Percentiles rank a stretch among this genome's conserved stretches.
These are phyloP conservation scores for Platycnemis pennipes DNA, from an alignment of 2,888 invertebrate species.

Conservation along the genomic window DNA sequence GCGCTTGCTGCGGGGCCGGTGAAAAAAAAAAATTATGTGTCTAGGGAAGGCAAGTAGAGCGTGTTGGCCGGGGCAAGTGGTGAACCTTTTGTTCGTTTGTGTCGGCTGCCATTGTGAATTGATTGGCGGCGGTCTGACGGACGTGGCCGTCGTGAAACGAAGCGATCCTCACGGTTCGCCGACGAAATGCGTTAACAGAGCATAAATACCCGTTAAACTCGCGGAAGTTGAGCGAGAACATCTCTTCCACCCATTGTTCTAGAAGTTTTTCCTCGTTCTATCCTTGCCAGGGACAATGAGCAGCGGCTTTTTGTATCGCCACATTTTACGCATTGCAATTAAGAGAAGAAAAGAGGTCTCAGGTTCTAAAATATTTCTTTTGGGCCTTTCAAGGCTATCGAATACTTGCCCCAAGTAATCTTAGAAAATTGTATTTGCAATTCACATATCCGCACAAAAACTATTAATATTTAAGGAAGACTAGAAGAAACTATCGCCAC, in stretches of 20 bases:
- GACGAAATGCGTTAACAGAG: constrained; percentile 7
- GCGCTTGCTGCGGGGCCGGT: not conserved
- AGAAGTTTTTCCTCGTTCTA: not conserved
- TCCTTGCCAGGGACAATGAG: not conserved
- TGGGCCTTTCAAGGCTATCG: too few species aligned
- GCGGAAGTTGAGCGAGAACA: not conserved
- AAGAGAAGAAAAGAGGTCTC: too few species aligned
- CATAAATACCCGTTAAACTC: not conserved
- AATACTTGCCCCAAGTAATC: too few species aligned
- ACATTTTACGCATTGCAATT: not conserved
- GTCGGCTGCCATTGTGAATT: not conserved
- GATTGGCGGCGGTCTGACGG: not conserved
- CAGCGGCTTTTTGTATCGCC: not conserved
- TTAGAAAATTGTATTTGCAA: too few species aligned
- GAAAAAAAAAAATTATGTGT: not conserved
- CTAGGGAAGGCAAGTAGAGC: not conserved
- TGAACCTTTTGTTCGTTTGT: not conserved
- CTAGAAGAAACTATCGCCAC: not conserved
- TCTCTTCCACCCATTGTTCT: not conserved
- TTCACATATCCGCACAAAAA: too few species aligned
- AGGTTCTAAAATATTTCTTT: too few species aligned
- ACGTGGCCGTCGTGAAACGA: not conserved
- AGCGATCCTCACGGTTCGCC: not conserved
- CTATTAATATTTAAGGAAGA: not conserved
- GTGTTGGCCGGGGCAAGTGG: not conserved